Conservation (phyloP, 2,113 vertebrate genomes). For the Cathartes aura region DNA sequence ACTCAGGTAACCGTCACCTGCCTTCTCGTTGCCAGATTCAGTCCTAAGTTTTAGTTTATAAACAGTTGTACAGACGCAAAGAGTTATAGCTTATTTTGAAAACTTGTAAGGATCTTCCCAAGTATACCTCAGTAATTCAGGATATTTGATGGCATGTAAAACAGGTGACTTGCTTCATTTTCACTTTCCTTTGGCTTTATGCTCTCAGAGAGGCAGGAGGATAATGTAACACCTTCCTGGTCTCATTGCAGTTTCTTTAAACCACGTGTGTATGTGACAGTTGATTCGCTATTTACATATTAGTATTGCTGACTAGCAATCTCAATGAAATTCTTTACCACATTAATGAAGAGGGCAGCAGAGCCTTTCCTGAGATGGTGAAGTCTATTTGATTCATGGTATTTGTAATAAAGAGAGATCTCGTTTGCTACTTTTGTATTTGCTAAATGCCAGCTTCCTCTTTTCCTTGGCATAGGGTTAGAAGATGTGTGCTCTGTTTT, state of each 20-base stretch:
- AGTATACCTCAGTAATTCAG: neutral
- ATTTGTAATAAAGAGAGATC: neutral
- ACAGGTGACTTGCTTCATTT: neutral
- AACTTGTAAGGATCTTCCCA: neutral
- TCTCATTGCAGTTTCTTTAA: neutral
- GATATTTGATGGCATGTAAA: neutral
- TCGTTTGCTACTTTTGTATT: neutral
- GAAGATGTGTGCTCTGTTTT: neutral
- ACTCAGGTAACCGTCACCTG: neutral
- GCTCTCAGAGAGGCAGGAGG: neutral
- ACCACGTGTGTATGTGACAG: rapidly evolving
- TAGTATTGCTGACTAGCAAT: neutral
- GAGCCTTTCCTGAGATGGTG: neutral
- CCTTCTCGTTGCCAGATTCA: neutral
- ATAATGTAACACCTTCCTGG: neutral
- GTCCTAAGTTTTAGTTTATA: neutral
- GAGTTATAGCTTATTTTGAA: neutral
- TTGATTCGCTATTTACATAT: neutral
- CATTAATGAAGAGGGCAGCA: neutral
- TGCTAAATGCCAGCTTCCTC: neutral
- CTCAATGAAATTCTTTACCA: neutral
- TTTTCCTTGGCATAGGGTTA: neutral
- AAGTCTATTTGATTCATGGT: neutral
- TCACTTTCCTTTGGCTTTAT: neutral
- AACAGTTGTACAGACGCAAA: neutral